A percentile compares a stretch with the other conserved stretches of the same genome.
Evolutionary conservation across 2,888 invertebrate genomes (phyloP).

Genomic region (Phalera bucephala): DNA sequence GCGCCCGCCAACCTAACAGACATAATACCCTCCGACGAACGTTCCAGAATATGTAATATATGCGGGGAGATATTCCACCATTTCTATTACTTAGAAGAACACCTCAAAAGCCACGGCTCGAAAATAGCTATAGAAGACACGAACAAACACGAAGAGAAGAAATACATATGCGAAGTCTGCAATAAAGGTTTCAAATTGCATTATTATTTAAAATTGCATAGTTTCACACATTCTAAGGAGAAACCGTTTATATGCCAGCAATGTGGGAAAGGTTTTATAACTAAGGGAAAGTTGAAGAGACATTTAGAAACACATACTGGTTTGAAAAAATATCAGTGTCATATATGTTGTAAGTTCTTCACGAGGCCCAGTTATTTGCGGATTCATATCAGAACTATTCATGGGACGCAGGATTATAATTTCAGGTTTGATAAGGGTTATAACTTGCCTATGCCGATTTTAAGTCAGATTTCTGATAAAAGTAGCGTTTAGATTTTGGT

Average conservation of each 20-base stretch:
- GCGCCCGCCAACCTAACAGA: conserved; percentile 23
- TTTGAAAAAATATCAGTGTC: conserved; percentile 71
- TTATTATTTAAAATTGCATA: conserved; percentile 70
- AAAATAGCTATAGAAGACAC: conserved; percentile 59
- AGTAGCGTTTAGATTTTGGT: not conserved
- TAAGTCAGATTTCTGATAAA: conserved; percentile 4
- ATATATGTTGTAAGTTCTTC: conserved; percentile 74
- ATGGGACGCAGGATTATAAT: conserved; percentile 69
- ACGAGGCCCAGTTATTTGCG: conserved; percentile 67
- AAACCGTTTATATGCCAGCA: conserved; percentile 73
- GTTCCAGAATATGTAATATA: conserved; percentile 70
- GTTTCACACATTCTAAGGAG: conserved; percentile 71
- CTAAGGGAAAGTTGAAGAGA: conserved; percentile 67
- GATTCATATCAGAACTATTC: conserved; percentile 70
- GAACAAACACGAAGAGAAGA: conserved; percentile 54
- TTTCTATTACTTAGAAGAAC: conserved; percentile 72
- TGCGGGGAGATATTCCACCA: conserved; percentile 74
- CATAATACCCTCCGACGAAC: conserved; percentile 50
- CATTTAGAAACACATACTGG: conserved; percentile 71
- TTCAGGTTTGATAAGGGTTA: conserved; percentile 49
- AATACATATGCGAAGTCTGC: conserved; percentile 63
- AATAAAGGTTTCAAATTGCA: conserved; percentile 70
- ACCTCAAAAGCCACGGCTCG: conserved; percentile 67
- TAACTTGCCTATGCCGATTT: conserved; percentile 2
- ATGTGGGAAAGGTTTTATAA: conserved; percentile 74